phyloP scores from a whole-genome alignment of 2,888 invertebrate genomes.

The Pomacea canaliculata region DNA sequence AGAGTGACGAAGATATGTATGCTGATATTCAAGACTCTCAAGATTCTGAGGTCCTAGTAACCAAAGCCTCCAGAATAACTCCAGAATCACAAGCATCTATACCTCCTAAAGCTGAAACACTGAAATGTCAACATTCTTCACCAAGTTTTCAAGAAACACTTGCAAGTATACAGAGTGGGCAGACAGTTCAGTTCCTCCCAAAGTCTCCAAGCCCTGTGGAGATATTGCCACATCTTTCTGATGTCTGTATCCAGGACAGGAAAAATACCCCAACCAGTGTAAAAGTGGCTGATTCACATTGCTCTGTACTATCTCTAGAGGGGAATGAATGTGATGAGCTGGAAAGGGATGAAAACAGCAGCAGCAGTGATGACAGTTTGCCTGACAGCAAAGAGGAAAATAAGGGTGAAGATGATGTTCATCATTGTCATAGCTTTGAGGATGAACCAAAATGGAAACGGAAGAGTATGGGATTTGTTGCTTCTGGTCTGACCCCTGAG shows the following conservation, averaged over 20 bases:
- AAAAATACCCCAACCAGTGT: too few relatives aligned
- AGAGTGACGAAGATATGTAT: neutral
- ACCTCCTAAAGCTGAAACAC: neutral
- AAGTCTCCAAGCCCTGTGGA: too few relatives aligned
- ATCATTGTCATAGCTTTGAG: neutral
- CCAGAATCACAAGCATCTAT: constrained; percentile 19
- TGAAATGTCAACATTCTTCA: too few relatives aligned
- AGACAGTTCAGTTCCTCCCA: too few relatives aligned
- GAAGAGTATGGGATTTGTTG: constrained; percentile 37
- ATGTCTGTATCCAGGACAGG: too few relatives aligned
- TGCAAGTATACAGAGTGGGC: too few relatives aligned
- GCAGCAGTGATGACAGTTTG: neutral
- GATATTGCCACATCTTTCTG: too few relatives aligned
- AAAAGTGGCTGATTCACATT: too few relatives aligned
- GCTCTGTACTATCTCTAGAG: too few relatives aligned
- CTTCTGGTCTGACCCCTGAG: constrained; percentile 39
- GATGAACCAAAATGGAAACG: constrained; percentile 12
- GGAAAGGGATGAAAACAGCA: neutral
- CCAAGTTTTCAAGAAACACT: too few relatives aligned
- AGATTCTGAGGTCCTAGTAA: neutral
- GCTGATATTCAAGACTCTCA: neutral
- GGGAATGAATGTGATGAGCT: neutral
- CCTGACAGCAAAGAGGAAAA: neutral
- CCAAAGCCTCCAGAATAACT: constrained; percentile 2
- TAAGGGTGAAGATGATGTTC: too few relatives aligned